Percentiles rank a stretch among this genome's conserved stretches.
Conservation (phyloP, 2,888 invertebrate genomes). For the Meandrusa payeni region DNA sequence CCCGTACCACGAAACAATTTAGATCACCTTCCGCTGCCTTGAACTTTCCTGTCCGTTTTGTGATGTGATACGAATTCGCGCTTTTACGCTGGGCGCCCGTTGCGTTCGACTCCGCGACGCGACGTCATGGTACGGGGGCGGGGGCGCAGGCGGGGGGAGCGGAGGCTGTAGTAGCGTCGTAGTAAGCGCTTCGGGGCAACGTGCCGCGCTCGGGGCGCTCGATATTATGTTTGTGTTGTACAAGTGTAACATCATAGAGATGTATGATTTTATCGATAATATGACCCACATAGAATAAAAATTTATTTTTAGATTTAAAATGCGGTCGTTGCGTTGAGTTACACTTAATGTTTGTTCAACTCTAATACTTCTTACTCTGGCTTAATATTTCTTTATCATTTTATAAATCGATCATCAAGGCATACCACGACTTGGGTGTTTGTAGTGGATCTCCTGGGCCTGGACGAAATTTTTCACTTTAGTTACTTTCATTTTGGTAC, state of each 20-base stretch:
- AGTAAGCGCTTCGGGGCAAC: conserved; percentile 48
- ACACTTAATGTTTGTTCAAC: too few relatives aligned
- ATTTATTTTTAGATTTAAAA: too few relatives aligned
- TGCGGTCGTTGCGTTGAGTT: too few relatives aligned
- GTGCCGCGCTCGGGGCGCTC: conserved; percentile 21
- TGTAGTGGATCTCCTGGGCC: too few relatives aligned
- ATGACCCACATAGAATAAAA: too few relatives aligned
- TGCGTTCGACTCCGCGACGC: conserved; percentile 28
- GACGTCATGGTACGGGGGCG: conserved; percentile 41
- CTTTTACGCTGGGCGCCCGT: conserved; percentile 9
- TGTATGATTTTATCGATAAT: conserved; percentile 28
- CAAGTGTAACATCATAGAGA: conserved; percentile 33
- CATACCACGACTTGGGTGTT: too few relatives aligned
- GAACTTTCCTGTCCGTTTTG: conserved; percentile 25
- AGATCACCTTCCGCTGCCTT: conserved; percentile 24
- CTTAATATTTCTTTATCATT: too few relatives aligned
- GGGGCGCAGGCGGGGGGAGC: conserved; percentile 43
- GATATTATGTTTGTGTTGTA: conserved; percentile 44
- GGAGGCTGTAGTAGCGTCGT: conserved; percentile 65
- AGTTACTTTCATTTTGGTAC: too few relatives aligned
- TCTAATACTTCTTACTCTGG: too few relatives aligned
- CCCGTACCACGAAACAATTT: conserved; percentile 36
- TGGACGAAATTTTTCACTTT: too few relatives aligned
- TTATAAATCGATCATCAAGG: too few relatives aligned
- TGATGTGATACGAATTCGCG: conserved; percentile 12